Base-by-base conservation (phyloP, 2,113 vertebrate species). In the Trematocara nigrifrons region DNA sequence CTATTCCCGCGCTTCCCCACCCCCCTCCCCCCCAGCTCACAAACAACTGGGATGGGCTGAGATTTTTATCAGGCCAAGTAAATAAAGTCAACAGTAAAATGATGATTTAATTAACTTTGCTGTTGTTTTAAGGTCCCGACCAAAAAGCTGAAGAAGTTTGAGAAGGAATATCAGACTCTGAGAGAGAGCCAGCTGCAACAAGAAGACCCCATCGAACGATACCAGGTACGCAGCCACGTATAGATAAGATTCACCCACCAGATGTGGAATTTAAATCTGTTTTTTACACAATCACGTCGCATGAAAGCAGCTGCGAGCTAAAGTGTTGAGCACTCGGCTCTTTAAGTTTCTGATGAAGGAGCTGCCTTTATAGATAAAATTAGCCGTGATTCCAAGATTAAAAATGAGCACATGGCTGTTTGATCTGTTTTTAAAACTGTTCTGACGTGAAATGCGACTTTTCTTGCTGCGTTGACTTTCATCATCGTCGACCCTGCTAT, bases 61-160 rank as follows among this genome's bases (percentile, higher is more conserved):
- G 26, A 79, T 47, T 51, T 57, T 47, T 20, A 38, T 54, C 53
- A 35, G 18, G 7, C 51, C 20, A 15, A 45, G 8, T 74, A 47
- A 74, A 42, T 29, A 1, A 64, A 77, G 74, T 42, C 38, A 38
- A 45, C 45, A 54, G 53, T 45, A 10, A 81, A 80, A 66, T 45
- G 11, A 64, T 38, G 3, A 66, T 22, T 74, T 47, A 29, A 3
- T 47, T 22, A 42, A 22, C 47, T 38, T 35, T 2, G 11, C 9
- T 18, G 69, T 10, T 80, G 8, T 69, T 92, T 87, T 45, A 93
- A 99, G 99, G 98, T 99, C 86, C 98, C 99, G 57, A 98, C 97
- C 26, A 99, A 99, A 95, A 99, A 99, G 94, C 96, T 99, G 89
- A 99, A 99, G 97, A 99, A 99, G 96, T 99, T 99, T 97, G 98